These are phyloP conservation scores for Pentalonia nigronervosa DNA, from an alignment of 1,140 invertebrate species.

Conservation along the genomic window DNA sequence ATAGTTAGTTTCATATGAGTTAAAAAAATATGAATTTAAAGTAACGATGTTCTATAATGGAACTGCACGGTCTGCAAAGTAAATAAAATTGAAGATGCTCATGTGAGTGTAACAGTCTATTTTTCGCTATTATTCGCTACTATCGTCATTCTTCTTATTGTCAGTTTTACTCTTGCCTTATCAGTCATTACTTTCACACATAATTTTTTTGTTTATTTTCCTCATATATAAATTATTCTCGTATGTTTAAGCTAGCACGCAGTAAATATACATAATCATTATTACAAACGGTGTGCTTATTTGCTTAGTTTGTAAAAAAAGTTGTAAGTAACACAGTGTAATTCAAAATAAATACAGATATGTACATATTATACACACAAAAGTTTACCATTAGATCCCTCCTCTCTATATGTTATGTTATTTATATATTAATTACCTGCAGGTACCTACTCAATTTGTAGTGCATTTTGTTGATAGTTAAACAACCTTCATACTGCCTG, in stretches of 20 bases:
- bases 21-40: background rate
- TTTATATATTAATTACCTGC: background rate
- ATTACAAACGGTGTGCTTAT: background rate
- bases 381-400: background rate
- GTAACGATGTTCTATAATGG: background rate
- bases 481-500: background rate
- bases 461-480: background rate
- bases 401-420: background rate
- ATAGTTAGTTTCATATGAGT: background rate
- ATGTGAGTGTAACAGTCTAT: background rate
- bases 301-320: background rate
- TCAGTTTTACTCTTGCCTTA: background rate
- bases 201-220: background rate
- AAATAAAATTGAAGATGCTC: slow-evolving; percentile 16
- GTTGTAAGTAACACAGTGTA: background rate
- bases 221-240: background rate
- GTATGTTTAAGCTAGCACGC: background rate
- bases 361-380: background rate
- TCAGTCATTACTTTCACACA: background rate
- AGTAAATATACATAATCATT: background rate
- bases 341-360: background rate
- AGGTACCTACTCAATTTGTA: background rate
- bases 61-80: background rate
- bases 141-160: background rate
- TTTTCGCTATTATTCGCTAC: background rate